Conservation (phyloP, 1,140 invertebrate species). For the Cydia splendana region DNA sequence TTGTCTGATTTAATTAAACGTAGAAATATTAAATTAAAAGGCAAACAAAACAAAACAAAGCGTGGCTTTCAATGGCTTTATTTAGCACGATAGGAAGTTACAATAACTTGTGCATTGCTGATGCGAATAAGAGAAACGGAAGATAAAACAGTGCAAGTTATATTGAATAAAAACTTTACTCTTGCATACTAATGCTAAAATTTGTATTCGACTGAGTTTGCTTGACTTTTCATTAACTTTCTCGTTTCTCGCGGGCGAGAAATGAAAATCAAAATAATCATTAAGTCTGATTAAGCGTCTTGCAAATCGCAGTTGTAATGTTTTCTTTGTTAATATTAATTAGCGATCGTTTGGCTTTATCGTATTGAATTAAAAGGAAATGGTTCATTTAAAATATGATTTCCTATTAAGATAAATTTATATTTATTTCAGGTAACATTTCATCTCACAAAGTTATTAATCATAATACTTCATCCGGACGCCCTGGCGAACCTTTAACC, state of each 20-base stretch:
- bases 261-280: slow-evolving; percentile 74
- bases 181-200: slow-evolving; percentile 77
- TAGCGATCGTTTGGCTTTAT: slow-evolving; percentile 46
- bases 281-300: slow-evolving; percentile 69
- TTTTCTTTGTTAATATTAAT: slow-evolving; percentile 58
- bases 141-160: slow-evolving; percentile 71
- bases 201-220: slow-evolving; percentile 75
- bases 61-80: slow-evolving; percentile 43
- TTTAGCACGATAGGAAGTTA: slow-evolving; percentile 50
- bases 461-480: slow-evolving; percentile 22
- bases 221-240: slow-evolving; percentile 75
- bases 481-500: background rate
- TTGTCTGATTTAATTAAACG: slow-evolving; percentile 14
- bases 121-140: slow-evolving; percentile 67
- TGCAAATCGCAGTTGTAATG: slow-evolving; percentile 57
- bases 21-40: slow-evolving; percentile 39
- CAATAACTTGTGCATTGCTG: slow-evolving; percentile 58
- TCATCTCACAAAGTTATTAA: slow-evolving; percentile 27
- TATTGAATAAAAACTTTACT: slow-evolving; percentile 77
- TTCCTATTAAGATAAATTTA: slow-evolving; percentile 20
- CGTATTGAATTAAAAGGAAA: slow-evolving; percentile 37
- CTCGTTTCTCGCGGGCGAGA: slow-evolving; percentile 63
- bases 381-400: slow-evolving; percentile 35
- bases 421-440: slow-evolving; percentile 33
- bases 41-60: slow-evolving; percentile 41